These are phyloP conservation scores for Macrotrachela quadricornifera DNA, from an alignment of 1,140 invertebrate genomes.

Conservation along the genomic window DNA sequence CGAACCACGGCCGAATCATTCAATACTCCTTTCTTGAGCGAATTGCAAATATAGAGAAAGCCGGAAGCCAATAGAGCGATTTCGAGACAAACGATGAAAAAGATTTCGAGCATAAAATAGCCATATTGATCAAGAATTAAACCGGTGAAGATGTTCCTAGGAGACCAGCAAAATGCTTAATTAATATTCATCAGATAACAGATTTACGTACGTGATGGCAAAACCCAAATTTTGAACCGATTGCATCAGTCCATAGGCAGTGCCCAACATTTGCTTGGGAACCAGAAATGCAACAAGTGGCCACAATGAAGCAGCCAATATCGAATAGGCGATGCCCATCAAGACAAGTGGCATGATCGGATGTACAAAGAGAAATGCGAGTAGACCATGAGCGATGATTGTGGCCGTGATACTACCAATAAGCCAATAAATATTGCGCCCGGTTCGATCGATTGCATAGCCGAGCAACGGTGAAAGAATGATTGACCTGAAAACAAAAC, in stretches of 20 bases:
- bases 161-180: too few species aligned
- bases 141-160: conserved; percentile 40
- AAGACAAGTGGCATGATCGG: conserved; percentile 63
- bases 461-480: conserved; percentile 68
- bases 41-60: too few species aligned
- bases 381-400: conserved; percentile 50
- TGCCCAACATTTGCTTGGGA: conserved; percentile 73
- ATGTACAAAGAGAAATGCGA: conserved; percentile 63
- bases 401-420: conserved; percentile 53
- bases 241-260: conserved; percentile 89
- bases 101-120: conserved; percentile 72
- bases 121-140: conserved; percentile 64
- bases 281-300: conserved; percentile 73
- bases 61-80: too few species aligned
- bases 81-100: conserved; percentile 60
- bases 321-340: conserved; percentile 70
- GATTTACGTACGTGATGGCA: conserved; percentile 51
- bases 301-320: conserved; percentile 79
- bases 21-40: too few species aligned
- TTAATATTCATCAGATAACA: too few species aligned
- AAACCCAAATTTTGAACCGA: conserved; percentile 80
- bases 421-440: conserved; percentile 70
- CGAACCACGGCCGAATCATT: too few species aligned
- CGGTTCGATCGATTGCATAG: conserved; percentile 63
- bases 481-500: conserved; percentile 67